A percentile compares a stretch with the other conserved stretches of the same genome.
Evolutionary conservation across 2,888 invertebrate genomes (phyloP).

Genomic region (Epinotia brunnichana): DNA sequence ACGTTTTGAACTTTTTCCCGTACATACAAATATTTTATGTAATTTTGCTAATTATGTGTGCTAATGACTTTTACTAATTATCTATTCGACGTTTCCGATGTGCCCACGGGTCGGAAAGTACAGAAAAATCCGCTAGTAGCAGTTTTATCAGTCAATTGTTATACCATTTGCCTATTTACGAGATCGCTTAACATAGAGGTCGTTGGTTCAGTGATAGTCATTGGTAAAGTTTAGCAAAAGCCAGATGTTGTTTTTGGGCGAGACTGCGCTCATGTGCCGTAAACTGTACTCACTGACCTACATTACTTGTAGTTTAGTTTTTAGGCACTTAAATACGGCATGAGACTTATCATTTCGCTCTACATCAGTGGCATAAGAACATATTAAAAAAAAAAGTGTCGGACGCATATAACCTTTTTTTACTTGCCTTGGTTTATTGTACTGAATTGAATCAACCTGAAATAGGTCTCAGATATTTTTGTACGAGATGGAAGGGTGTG

Average conservation of each 20-base stretch:
- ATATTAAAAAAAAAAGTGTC: too few species aligned
- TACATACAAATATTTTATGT: too few species aligned
- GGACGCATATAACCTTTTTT: too few species aligned
- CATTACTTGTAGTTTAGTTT: slow-evolving; percentile 15
- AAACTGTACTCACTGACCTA: slow-evolving; percentile 37
- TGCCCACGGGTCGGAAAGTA: too few species aligned
- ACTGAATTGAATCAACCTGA: too few species aligned
- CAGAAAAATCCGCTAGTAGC: background rate
- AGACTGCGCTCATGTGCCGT: slow-evolving; percentile 20
- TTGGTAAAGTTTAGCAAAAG: slow-evolving; percentile 42
- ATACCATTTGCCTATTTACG: background rate
- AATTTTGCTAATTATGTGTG: too few species aligned
- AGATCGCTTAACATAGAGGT: background rate
- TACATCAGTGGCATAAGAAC: background rate
- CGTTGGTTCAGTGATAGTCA: slow-evolving; percentile 27
- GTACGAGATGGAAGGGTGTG: too few species aligned
- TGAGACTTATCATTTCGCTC: background rate
- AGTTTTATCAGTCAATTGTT: background rate
- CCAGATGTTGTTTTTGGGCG: slow-evolving; percentile 55
- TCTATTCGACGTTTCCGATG: too few species aligned
- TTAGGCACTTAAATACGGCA: background rate
- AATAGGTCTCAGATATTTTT: too few species aligned
- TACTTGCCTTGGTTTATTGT: too few species aligned
- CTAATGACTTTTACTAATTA: too few species aligned
- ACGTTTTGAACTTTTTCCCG: too few species aligned